Percentiles rank a stretch among this genome's conserved stretches.
phyloP scores from a whole-genome alignment of 1,140 invertebrate genomes.

The Drosophila tristis region DNA sequence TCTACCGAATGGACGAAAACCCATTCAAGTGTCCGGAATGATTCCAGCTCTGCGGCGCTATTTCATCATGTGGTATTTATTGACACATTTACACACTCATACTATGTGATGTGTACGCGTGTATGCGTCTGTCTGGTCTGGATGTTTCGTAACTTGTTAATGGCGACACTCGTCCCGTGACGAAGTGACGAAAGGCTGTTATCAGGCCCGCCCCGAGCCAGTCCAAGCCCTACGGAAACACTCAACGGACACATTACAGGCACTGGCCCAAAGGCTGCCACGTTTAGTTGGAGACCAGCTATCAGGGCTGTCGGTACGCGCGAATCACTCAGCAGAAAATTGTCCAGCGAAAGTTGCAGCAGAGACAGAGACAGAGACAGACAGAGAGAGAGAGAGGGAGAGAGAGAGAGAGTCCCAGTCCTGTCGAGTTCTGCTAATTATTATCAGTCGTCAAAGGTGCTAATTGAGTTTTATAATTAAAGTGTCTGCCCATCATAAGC shows the following conservation, averaged over 20 bases:
- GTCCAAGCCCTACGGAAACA: constrained; percentile 8
- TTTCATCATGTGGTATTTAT: constrained; percentile 52
- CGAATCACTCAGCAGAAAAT: constrained; percentile 25
- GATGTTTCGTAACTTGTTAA: constrained; percentile 29
- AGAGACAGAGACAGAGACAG: neutral
- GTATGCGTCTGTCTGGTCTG: constrained; percentile 5
- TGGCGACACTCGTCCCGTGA: constrained; percentile 8
- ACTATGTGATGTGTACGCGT: constrained; percentile 16
- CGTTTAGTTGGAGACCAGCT: constrained; percentile 66
- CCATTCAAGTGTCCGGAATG: constrained; percentile 35
- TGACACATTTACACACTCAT: constrained; percentile 7
- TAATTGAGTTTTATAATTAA: constrained; percentile 70
- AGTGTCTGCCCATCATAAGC: constrained; percentile 31
- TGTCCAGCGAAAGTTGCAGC: neutral
- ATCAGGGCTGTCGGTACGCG: constrained; percentile 68
- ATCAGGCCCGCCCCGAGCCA: constrained; percentile 55
- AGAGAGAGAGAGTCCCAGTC: neutral
- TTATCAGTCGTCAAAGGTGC: constrained; percentile 41
- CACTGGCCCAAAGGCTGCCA: constrained; percentile 33
- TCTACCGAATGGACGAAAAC: neutral
- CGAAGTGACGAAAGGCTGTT: constrained; percentile 73
- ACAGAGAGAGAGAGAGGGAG: neutral
- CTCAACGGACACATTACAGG: constrained; percentile 36
- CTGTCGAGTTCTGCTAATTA: neutral
- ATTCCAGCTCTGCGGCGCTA: constrained; percentile 14